A percentile compares a stretch with the other conserved stretches of the same genome.
Evolutionary conservation across 2,113 vertebrate species (phyloP).

Genomic region (Psittacula cyanocephala): DNA sequence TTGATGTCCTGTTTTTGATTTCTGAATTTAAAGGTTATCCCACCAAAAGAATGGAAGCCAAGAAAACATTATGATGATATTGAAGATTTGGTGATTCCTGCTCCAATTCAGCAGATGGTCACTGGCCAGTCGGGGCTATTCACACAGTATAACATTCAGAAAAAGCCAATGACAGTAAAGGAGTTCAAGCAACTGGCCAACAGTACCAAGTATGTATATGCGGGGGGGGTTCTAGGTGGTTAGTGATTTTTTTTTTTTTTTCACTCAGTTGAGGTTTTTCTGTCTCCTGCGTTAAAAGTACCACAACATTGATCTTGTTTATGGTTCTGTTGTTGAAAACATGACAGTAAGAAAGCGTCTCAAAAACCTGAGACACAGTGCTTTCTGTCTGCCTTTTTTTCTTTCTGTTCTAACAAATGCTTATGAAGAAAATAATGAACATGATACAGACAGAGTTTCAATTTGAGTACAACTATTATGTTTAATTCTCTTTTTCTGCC

Average conservation of each 20-base stretch:
- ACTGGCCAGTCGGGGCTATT: conserved; percentile 79
- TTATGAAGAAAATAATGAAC: not conserved
- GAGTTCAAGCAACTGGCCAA: conserved; percentile 79
- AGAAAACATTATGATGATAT: conserved; percentile 79
- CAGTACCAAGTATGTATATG: conserved; percentile 78
- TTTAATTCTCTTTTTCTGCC: not conserved
- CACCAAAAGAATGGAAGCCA: conserved; percentile 82
- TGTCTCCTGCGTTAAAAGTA: not conserved
- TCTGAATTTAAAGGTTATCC: conserved; percentile 76
- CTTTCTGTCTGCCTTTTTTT: not conserved
- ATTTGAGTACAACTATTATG: not conserved
- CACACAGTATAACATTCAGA: conserved; percentile 81
- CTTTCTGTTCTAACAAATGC: not conserved
- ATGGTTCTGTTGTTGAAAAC: not conserved
- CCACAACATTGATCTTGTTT: not conserved
- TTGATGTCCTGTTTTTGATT: not conserved
- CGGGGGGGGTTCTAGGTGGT: not conserved
- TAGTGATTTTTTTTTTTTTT: not conserved
- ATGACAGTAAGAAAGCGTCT: not conserved
- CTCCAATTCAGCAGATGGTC: conserved; percentile 83
- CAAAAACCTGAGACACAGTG: not conserved
- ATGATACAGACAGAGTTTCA: not conserved
- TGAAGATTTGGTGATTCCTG: conserved; percentile 80
- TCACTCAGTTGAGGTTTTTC: not conserved
- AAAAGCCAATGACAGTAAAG: conserved; percentile 82